phyloP scores from a whole-genome alignment of 1,140 invertebrate genomes.

The Orussus abietinus region DNA sequence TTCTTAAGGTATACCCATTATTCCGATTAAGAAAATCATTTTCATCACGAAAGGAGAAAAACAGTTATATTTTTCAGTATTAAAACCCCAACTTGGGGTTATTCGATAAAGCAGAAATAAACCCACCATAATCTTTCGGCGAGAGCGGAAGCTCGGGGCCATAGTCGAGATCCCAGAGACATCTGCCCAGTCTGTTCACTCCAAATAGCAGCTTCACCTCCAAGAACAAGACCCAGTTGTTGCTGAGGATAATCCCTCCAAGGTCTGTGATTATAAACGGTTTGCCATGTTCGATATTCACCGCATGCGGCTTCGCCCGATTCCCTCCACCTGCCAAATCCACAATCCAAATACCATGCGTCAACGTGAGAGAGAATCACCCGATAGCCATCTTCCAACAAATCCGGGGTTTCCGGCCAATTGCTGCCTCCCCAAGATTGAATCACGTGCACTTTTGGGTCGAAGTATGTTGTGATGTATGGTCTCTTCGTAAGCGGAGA shows the following conservation, averaged over 20 bases:
- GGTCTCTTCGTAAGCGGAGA: slow-evolving; percentile 72
- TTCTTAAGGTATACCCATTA: neutral
- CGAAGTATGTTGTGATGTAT: slow-evolving; percentile 61
- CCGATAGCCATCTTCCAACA: slow-evolving; percentile 69
- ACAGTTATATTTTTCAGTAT: too few species aligned
- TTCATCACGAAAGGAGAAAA: too few species aligned
- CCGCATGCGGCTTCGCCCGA: slow-evolving; percentile 68
- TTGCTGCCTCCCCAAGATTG: slow-evolving; percentile 76
- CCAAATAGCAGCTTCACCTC: slow-evolving; percentile 70
- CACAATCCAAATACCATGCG: slow-evolving; percentile 82
- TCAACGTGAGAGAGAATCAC: slow-evolving; percentile 81
- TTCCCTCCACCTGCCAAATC: slow-evolving; percentile 76
- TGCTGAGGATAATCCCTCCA: slow-evolving; percentile 57
- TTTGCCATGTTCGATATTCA: slow-evolving; percentile 78
- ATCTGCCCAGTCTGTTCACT: slow-evolving; percentile 62
- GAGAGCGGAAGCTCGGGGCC: slow-evolving; percentile 66
- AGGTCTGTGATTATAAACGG: slow-evolving; percentile 75
- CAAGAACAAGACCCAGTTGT: slow-evolving; percentile 52
- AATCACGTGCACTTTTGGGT: slow-evolving; percentile 55
- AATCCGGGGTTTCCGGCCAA: slow-evolving; percentile 70
- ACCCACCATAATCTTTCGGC: slow-evolving; percentile 60
- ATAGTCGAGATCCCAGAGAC: slow-evolving; percentile 64
- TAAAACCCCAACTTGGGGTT: too few species aligned
- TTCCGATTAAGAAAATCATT: slow-evolving; percentile 3
- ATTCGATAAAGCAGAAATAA: too few species aligned